These are phyloP conservation scores for Drosophila fulvimacula DNA, from an alignment of 2,888 invertebrate genomes.

Conservation along the genomic window DNA sequence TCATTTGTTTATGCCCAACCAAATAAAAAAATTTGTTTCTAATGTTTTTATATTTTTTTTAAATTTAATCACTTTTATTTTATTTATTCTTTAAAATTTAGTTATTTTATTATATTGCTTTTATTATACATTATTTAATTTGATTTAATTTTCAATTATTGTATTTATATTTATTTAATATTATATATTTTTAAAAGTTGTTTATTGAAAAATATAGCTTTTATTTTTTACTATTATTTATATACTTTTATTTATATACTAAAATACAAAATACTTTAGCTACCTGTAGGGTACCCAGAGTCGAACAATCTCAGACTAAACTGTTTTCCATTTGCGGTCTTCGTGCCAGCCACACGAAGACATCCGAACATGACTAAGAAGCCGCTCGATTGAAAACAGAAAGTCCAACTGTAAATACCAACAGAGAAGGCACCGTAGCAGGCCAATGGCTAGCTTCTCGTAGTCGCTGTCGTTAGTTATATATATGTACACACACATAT, in stretches of 20 bases:
- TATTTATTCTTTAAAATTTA: background rate
- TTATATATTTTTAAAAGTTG: background rate
- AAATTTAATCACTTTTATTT: background rate
- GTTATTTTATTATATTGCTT: too few species aligned
- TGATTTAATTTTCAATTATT: background rate
- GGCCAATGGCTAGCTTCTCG: constrained; percentile 52
- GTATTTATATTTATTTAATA: background rate
- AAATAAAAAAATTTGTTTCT: background rate
- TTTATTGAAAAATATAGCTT: background rate
- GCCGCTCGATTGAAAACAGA: constrained; percentile 24
- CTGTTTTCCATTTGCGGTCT: constrained; percentile 9
- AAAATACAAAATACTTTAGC: background rate
- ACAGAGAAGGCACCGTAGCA: constrained; percentile 9
- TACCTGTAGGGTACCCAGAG: constrained; percentile 17
- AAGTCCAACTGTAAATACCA: constrained; percentile 37
- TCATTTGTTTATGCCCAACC: background rate
- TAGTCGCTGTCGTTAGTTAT: constrained; percentile 13
- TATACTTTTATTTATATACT: background rate
- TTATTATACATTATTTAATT: background rate
- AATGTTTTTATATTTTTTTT: too few species aligned
- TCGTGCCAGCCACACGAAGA: constrained; percentile 44
- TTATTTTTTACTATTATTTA: too few species aligned
- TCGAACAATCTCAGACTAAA: constrained; percentile 6
- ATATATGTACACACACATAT: background rate
- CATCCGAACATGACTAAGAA: constrained; percentile 51